Conservation (phyloP, 2,113 vertebrate genomes). For the Anoplopoma fimbria region DNA sequence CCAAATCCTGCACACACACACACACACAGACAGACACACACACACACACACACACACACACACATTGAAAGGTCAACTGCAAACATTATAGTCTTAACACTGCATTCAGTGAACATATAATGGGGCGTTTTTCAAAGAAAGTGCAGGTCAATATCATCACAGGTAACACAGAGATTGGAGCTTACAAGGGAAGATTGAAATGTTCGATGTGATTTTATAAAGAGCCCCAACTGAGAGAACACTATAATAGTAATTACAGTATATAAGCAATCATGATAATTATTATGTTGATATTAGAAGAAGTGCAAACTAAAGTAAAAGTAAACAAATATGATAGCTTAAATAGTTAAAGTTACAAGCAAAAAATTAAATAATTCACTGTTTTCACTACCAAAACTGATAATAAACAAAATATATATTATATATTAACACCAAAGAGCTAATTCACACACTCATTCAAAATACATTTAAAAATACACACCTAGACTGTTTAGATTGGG, state of each 20-base stretch:
- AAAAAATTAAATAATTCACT: neutral
- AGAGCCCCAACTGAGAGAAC: neutral
- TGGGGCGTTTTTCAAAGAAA: constrained; percentile 11
- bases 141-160: neutral
- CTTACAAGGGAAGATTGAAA: neutral
- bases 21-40: constrained; percentile 25
- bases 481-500: neutral
- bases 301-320: constrained; percentile 4
- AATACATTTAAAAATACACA: neutral
- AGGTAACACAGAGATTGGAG: constrained; percentile 8
- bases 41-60: constrained; percentile 5
- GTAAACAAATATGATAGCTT: neutral
- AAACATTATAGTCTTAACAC: constrained; percentile 35
- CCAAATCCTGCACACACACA: neutral
- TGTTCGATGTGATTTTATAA: neutral
- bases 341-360: neutral
- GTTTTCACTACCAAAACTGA: neutral
- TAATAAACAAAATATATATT: neutral
- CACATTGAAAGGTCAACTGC: constrained; percentile 52
- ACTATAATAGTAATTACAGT: neutral
- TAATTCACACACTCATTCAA: constrained; percentile 4
- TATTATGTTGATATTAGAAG: neutral
- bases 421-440: neutral
- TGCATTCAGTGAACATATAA: constrained; percentile 19
- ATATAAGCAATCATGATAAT: neutral